phyloP scores from a whole-genome alignment of 2,888 invertebrate species.

The Drosophila macrothrix region DNA sequence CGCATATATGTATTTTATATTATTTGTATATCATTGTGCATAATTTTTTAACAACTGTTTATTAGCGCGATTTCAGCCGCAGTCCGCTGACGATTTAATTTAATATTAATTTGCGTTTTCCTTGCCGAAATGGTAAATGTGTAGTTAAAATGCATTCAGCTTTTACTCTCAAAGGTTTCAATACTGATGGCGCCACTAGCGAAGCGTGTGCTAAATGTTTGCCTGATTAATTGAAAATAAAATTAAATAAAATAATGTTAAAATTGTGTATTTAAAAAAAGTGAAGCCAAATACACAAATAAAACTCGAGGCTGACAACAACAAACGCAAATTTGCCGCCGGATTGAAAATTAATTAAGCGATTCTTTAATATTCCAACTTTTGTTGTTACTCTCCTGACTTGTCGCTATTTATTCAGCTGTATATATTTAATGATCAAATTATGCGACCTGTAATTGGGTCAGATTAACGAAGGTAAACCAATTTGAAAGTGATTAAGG shows the following conservation, averaged over 20 bases:
- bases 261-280: neutral
- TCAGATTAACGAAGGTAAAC: conserved; percentile 3
- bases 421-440: conserved; percentile 38
- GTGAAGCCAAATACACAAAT: conserved; percentile 6
- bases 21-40: conserved; percentile 19
- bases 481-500: conserved; percentile 1
- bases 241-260: neutral
- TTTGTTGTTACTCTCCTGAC: conserved; percentile 3
- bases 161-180: conserved; percentile 4
- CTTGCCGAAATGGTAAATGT: conserved; percentile 5
- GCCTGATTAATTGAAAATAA: conserved; percentile 20
- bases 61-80: conserved; percentile 27
- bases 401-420: conserved; percentile 31
- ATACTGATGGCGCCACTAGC: neutral
- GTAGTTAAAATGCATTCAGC: conserved; percentile 14
- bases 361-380: conserved; percentile 17
- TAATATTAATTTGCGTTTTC: conserved; percentile 44
- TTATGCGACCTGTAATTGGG: conserved; percentile 31
- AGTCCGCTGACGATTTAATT: conserved; percentile 35
- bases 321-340: conserved; percentile 15
- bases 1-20: conserved; percentile 6
- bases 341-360: conserved; percentile 46
- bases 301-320: neutral
- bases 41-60: conserved; percentile 44
- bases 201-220: neutral